phyloP scores from a whole-genome alignment of 1,140 invertebrate species.

The Pararge aegeria region DNA sequence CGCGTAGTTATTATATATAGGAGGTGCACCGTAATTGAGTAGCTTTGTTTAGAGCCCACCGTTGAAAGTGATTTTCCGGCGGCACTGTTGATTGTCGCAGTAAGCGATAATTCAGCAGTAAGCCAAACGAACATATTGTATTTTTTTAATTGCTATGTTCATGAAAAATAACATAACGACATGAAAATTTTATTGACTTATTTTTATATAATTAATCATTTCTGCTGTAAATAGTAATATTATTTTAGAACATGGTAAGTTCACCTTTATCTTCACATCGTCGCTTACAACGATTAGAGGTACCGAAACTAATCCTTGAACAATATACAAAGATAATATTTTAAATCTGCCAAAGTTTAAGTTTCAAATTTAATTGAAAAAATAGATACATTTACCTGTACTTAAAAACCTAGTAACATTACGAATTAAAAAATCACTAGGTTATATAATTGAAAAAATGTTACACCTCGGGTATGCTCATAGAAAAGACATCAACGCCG shows the following conservation, averaged over 20 bases:
- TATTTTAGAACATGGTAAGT: too few relatives aligned
- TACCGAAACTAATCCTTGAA: too few relatives aligned
- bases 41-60: conserved; percentile 8
- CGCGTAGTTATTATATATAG: background rate
- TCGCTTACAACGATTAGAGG: too few relatives aligned
- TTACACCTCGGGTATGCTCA: conserved; percentile 14
- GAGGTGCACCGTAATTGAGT: conserved; percentile 14
- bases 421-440: too few relatives aligned
- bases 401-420: too few relatives aligned
- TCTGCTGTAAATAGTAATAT: too few relatives aligned
- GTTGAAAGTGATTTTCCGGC: conserved; percentile 26
- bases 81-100: conserved; percentile 18
- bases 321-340: too few relatives aligned
- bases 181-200: background rate
- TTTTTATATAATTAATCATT: background rate
- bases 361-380: too few relatives aligned
- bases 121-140: conserved; percentile 2
- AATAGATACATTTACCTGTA: too few relatives aligned
- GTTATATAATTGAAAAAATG: too few relatives aligned
- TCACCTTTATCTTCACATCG: too few relatives aligned
- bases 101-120: background rate
- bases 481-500: conserved; percentile 71
- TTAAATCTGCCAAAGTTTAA: too few relatives aligned
- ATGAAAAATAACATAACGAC: background rate
- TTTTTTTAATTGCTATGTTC: background rate